Base-by-base conservation (phyloP, 2,888 invertebrate genomes). In the Pristionchus arcanus region DNA sequence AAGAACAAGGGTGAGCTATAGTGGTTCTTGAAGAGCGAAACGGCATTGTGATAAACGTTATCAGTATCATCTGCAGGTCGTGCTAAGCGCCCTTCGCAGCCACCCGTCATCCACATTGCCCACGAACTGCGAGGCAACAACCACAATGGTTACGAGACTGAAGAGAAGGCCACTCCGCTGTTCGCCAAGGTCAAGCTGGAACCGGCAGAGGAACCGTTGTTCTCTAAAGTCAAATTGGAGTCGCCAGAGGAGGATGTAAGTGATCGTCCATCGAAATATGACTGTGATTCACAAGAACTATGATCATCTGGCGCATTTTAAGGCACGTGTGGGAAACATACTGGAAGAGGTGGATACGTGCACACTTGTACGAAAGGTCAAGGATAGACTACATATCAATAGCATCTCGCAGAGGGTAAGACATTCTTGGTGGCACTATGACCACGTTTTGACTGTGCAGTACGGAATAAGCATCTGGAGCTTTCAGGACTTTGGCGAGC, bases 331-430 rank as follows among this genome's bases (percentile, higher is more conserved):
- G 3, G 42, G 42, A 49, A 15, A 34, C 31, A 13, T 34, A 11
- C 5, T 71, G 71, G 98, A 98, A 95, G 98, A 98, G 96, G 97
- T 99, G 92, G 98, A 99, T 96, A 99, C 99, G 1, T 98, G 98
- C 96, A 98, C 98, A 93, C 98, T 99, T 93, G 99, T 99, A 90
- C 53, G 91, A 49, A 81, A 89, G 89, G 95, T 96, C 31, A 96
- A 96, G 92, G 96, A 96, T 89, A 94, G 95, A 13, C 94, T 96
- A 37, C 95, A 95, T 91, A 95, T 95, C 93, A 96, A 95, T 94
- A 96, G 96, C 68, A 96, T 99, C 95, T 98, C 98, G 94, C 99
- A 99, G 96, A 97, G 99, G 96, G 97, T 97, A 95, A 9, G 42
- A 90, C 92, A 49, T 31, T 16, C 21, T 74, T 25, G 1, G 16